A percentile compares a stretch with the other conserved stretches of the same genome.
phyloP scores from a whole-genome alignment of 2,797 vertebrate species.

The Cirrhinus mrigala region DNA sequence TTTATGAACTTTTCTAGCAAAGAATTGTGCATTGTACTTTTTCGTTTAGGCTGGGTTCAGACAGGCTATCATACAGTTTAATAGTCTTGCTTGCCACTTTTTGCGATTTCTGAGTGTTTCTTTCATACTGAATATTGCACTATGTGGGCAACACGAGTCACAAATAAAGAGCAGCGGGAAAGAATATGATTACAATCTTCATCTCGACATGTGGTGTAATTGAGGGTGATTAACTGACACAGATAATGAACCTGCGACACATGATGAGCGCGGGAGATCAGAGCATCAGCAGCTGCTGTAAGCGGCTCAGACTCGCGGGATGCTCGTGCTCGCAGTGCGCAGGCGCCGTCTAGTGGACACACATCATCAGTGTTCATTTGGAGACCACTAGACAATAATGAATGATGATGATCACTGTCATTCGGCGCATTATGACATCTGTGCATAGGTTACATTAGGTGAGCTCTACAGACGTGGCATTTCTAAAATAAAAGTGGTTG shows the following conservation, averaged over 20 bases:
- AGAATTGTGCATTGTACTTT: too few relatives aligned
- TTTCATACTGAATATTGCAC: not conserved
- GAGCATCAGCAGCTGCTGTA: not conserved
- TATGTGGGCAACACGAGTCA: not conserved
- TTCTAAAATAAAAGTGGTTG: not conserved
- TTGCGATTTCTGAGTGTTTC: too few relatives aligned
- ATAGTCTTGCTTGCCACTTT: too few relatives aligned
- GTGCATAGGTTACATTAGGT: not conserved
- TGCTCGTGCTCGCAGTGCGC: constrained; percentile 10
- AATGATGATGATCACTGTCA: not conserved
- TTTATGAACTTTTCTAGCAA: not conserved
- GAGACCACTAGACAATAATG: not conserved
- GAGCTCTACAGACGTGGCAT: not conserved
- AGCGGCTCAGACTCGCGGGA: not conserved
- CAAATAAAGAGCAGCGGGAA: not conserved
- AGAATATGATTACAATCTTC: not conserved
- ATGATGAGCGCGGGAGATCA: not conserved
- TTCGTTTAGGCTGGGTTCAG: too few relatives aligned
- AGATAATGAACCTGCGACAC: not conserved
- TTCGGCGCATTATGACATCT: not conserved
- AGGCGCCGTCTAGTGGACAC: constrained; percentile 46
- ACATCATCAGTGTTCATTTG: not conserved
- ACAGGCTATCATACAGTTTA: too few relatives aligned
- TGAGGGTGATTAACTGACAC: not conserved
- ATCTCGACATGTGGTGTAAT: not conserved